These are phyloP conservation scores for Prosapia bicincta DNA, from an alignment of 2,888 invertebrate species.

Conservation along the genomic window DNA sequence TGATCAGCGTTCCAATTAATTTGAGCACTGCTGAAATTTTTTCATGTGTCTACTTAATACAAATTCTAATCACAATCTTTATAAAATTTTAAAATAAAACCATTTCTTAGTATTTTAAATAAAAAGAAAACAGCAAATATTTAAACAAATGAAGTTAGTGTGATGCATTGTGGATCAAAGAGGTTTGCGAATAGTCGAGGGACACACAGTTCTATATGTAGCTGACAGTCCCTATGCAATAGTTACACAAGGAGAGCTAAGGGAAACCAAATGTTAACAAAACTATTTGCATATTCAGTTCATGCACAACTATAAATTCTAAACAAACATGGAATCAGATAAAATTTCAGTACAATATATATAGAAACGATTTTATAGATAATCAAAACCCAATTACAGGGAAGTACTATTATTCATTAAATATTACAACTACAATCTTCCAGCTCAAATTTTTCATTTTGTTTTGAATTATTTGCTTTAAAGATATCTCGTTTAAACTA, in stretches of 20 bases:
- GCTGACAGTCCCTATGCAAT: neutral
- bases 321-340: neutral
- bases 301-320: neutral
- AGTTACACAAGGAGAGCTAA: neutral
- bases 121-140: neutral
- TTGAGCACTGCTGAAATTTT: no score
- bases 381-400: no score
- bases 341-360: no score
- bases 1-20: no score
- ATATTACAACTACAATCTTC: no score
- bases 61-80: no score
- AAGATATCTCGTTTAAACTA: no score
- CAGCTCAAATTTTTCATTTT: no score
- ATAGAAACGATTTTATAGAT: no score
- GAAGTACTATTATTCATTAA: no score
- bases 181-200: neutral
- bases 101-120: neutral
- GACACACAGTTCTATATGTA: neutral
- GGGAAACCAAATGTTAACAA: neutral
- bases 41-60: no score
- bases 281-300: neutral
- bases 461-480: no score
- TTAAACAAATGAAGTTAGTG: neutral
- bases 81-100: neutral
- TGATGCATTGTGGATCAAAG: neutral